A percentile compares a stretch with the other conserved stretches of the same genome.
Evolutionary conservation across 2,113 vertebrate genomes (phyloP).

Genomic region (Acrocephalus kingi): DNA sequence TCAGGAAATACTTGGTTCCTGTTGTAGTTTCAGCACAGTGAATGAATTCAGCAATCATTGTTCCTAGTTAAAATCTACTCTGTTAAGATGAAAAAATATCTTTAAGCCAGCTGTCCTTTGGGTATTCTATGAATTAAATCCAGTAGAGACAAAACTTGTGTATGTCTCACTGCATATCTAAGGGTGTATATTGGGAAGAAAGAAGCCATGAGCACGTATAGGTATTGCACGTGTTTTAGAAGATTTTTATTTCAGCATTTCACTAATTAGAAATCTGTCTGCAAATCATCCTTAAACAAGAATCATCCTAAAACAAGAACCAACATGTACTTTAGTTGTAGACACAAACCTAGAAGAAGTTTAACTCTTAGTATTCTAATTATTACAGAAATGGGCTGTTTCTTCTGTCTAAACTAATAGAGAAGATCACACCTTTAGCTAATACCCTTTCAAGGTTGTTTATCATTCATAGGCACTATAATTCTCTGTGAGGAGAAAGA

Average conservation of each 20-base stretch:
- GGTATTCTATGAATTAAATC: not conserved
- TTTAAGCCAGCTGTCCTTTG: not conserved
- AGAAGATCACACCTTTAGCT: not conserved
- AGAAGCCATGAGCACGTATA: not conserved
- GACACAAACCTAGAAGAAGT: not conserved
- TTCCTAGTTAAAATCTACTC: slow-evolving; percentile 10
- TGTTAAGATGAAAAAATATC: not conserved
- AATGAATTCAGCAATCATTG: not conserved
- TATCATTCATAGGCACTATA: not conserved
- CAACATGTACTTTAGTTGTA: not conserved
- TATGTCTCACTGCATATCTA: not conserved
- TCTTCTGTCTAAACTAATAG: not conserved
- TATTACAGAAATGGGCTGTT: not conserved
- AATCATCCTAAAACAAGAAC: not conserved
- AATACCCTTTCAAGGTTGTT: not conserved
- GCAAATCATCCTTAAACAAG: not conserved
- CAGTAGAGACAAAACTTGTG: not conserved
- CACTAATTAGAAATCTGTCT: not conserved
- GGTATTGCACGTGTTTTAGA: not conserved
- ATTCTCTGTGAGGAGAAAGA: not conserved
- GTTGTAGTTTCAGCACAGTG: slow-evolving; percentile 19
- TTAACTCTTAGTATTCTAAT: not conserved
- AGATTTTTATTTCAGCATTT: not conserved
- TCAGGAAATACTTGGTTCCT: slow-evolving; percentile 45
- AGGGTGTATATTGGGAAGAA: not conserved